phyloP scores from a whole-genome alignment of 1,140 invertebrate genomes.

The Doryteuthis pealeii region DNA sequence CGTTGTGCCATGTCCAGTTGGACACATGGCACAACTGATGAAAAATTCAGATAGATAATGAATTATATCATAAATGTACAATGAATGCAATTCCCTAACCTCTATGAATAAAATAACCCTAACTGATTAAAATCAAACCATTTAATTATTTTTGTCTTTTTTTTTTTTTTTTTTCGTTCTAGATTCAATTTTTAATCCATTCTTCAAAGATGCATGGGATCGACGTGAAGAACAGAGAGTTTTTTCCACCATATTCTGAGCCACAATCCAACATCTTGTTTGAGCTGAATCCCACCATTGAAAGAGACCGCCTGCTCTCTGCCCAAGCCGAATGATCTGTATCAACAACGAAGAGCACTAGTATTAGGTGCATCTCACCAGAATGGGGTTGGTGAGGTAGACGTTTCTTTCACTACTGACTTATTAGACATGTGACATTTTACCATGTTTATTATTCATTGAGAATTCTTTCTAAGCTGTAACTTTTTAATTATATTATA shows the following conservation, averaged over 20 bases:
- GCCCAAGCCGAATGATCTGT: slow-evolving; percentile 55
- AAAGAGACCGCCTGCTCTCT: slow-evolving; percentile 72
- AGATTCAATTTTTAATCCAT: slow-evolving; percentile 92
- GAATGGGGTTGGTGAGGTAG: neutral
- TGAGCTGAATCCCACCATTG: slow-evolving; percentile 63
- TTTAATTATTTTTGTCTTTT: neutral
- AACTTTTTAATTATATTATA: no score
- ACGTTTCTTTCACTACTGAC: no score
- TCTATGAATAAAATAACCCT: no score
- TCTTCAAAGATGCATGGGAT: slow-evolving; percentile 88
- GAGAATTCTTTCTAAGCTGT: no score
- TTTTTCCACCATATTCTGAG: slow-evolving; percentile 33
- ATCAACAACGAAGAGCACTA: slow-evolving; percentile 55
- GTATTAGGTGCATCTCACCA: slow-evolving; percentile 39
- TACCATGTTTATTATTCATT: no score
- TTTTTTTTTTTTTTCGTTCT: slow-evolving; percentile 47
- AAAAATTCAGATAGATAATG: no score
- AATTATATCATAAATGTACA: no score
- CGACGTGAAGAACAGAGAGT: slow-evolving; percentile 86
- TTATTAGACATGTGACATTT: no score
- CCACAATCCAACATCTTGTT: slow-evolving; percentile 28
- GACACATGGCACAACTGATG: no score
- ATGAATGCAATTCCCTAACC: no score
- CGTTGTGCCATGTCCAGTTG: no score
- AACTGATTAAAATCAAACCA: no score